Conservation (phyloP, 2,797 vertebrate genomes). For the Numenius phaeopus region DNA sequence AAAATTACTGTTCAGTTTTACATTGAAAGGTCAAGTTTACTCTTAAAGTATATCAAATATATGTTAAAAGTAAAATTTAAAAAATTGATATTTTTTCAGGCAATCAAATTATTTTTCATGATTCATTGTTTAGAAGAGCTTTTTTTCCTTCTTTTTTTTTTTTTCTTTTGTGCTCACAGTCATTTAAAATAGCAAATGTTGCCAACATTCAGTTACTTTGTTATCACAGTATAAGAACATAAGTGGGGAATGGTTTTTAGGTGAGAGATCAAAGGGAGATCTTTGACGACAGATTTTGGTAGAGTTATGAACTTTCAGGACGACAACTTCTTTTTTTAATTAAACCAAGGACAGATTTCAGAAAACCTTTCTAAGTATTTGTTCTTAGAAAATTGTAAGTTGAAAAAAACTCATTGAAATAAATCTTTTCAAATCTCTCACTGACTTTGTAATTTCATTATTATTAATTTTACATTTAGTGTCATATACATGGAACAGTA, state of each 20-base stretch:
- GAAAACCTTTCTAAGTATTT: background rate
- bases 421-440: background rate
- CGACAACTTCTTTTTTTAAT: background rate
- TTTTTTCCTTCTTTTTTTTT: no score
- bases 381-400: background rate
- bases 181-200: background rate
- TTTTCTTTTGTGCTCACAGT: background rate
- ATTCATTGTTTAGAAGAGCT: background rate
- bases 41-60: background rate
- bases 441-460: background rate
- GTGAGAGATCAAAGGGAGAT: background rate
- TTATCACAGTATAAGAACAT: background rate
- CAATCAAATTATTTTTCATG: background rate
- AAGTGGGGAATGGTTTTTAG: rapidly evolving
- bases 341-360: background rate
- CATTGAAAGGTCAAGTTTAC: background rate
- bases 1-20: background rate
- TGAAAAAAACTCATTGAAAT: background rate
- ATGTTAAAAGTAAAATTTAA: background rate
- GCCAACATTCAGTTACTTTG: background rate
- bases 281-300: background rate
- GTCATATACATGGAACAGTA: background rate
- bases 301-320: background rate
- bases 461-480: background rate
- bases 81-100: background rate